Base-by-base conservation (phyloP, 2,113 vertebrate species). In the Silurus meridionalis region DNA sequence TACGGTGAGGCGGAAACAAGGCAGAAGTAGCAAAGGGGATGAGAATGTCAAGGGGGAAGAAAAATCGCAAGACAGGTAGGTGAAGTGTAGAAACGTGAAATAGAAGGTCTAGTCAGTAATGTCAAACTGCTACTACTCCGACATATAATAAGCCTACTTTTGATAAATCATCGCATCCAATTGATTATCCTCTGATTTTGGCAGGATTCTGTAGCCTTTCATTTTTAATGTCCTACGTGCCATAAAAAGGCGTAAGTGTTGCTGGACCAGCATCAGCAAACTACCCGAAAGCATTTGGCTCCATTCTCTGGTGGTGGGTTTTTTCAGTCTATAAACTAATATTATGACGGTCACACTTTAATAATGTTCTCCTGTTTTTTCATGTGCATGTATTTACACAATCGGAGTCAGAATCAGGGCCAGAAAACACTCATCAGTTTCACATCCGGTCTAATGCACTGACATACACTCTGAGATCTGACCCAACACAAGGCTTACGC, bases 161-260 rank as follows among this genome's bases (percentile, higher is more conserved):
- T 90, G 83, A 86, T 79, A 58, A 77, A 89, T 67, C 85, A 87
- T 80, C 25, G 52, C 53, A 87, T 37, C 74, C 85, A 82, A 66
- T 89, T 92, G 86, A 92, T 79, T 55, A 86, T 71, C 6, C 53
- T 83, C 88, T 63, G 53, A 81, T 89, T 90, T 84, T 88, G 88
- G 86, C 2, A 7, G 87, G 87, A 94, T 88, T 91, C 87, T 87
- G 58, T 77, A 86, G 74, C 79, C 67, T 87, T 37, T 90, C 91
- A 92, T 92, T 89, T 92, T 92, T 91, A 91, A 93, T 91, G 90
- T 87, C 75, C 77, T 75, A 83, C 19, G 37, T 87, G 82, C 88
- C 50, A 5, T 86, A 90, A 93, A 87, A 83, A 87, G 84, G 86
- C 37, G 46, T 88, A 90, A 90, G 90, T 85, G 75, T 88, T 72